Conservation (phyloP, 2,888 invertebrate species). For the Thysanoteuthis rhombus region DNA sequence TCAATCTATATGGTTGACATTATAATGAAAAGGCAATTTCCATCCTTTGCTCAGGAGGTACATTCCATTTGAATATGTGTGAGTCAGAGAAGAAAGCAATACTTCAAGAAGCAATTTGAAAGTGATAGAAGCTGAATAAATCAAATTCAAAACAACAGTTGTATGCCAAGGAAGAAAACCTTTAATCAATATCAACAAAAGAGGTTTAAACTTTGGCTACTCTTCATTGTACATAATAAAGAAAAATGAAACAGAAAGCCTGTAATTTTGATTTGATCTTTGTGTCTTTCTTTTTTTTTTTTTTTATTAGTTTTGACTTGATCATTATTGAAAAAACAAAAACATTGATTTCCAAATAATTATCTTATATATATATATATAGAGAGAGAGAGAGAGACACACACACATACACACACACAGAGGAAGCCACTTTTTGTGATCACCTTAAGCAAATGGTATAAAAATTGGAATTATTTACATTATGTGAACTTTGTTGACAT, state of each 20-base stretch:
- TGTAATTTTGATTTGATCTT: neutral
- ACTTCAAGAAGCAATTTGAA: neutral
- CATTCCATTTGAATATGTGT: neutral
- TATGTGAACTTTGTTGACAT: too few species aligned
- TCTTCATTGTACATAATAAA: neutral
- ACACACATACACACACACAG: too few species aligned
- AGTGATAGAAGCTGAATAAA: neutral
- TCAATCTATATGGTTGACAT: neutral
- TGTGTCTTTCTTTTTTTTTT: neutral
- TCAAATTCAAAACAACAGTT: neutral
- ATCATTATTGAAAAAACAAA: neutral
- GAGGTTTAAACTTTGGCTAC: neutral
- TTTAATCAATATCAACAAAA: neutral
- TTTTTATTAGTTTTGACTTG: neutral
- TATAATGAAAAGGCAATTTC: neutral
- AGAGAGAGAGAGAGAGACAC: too few species aligned
- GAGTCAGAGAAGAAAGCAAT: neutral
- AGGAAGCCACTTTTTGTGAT: too few species aligned
- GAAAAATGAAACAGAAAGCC: neutral
- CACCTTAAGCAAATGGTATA: too few species aligned
- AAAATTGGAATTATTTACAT: too few species aligned
- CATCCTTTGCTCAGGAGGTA: neutral
- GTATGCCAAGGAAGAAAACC: neutral
- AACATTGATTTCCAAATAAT: too few species aligned
- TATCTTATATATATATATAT: too few species aligned